Evolutionary conservation across 2,797 vertebrate genomes (phyloP), one percentile per base, ranked within the genome.

Genomic region (Anabas testudineus): DNA sequence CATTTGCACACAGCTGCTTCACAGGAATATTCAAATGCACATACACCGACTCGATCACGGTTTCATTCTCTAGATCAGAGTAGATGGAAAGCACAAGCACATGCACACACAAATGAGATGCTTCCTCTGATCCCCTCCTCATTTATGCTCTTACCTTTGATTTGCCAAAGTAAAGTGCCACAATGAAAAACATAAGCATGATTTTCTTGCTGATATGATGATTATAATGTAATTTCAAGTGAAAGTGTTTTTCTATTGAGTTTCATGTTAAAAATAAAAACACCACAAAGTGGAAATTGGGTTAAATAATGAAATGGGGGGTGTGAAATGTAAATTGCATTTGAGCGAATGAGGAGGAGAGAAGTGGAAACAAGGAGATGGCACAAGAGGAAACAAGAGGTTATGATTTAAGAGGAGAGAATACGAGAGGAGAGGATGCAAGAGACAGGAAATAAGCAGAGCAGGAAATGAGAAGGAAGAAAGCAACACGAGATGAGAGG

Each of bases 1-100:
- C 41, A 46, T 87, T 85, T 86, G 83, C 88, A 89, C 83, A 75
- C 88, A 86, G 83, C 85, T 86, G 84, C 85, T 74, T 83, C 53
- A 36, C 3, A 53, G 58, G 48, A 82, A 71, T 47, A 82, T 78
- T 83, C 64, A 86, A 67, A 87, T 55, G 66, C 59, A 74, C 51
- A 42, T 18, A 8, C 51, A 36, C 15, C 18, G 62, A 68, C 63
- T 58, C 10, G 4, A 47, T 64, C 56, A 3, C 52, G 1, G 49
- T 56, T 41, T 70, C 55, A 43, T 42, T 59, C 21, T 52, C 14
- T 34, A 10, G 36, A 46, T 72, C 56, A 10, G 52, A 53, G 52
- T 15, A 8, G 32, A 54, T 37, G 22, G 15, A 16, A 32, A 18
- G 3, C 34, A 43, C 36, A 47, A 61, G 61, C 67, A 54, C 67